Evolutionary conservation across 2,888 invertebrate genomes (phyloP), one percentile per base, ranked within the genome.

Genomic region (Noctua janthe): DNA sequence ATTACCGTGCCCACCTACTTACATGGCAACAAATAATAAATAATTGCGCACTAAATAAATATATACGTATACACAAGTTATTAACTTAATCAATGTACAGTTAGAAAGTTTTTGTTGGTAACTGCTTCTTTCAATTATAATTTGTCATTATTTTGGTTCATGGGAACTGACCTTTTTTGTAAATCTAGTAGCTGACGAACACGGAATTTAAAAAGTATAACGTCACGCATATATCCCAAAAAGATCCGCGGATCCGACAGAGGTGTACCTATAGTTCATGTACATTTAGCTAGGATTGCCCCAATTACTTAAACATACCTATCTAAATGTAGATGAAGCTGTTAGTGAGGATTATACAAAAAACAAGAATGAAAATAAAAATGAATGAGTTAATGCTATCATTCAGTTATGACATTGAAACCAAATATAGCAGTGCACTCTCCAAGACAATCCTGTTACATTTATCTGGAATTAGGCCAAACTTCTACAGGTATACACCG

Each of bases 41-140:
- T 92, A 93, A 93, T 92, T 93, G 91, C 87, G 88, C 80, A 86
- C 89, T 89, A 91, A 92, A 92, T 91, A 92, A 91, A 93, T 90
- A 91, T 83, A 76, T 13, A 13, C 86, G 85, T 83, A 87, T 83
- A 87, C 82, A 85, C 83, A 85, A 86, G 80, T 87, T 87, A 87
- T 86, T 91, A 91, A 87, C 81, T 77, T 86, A 88, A 84, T 87
- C 77, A 87, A 86, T 66, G 72, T 83, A 80, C 82, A 67, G 80
- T 81, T 89, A 81, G 76, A 87, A 80, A 83, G 72, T 76, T 78
- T 64, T 83, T 85, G 66, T 76, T 47, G 29, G 49, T 76, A 86
- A 86, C 78, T 78, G 80, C 64, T 62, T 78, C 59, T 81, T 89
- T 85, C 69, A 81, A 87, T 81, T 83, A 81, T 71, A 71, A 70